Evolutionary conservation across 1,140 invertebrate species (phyloP), one percentile per base, ranked within the genome.

Genomic region (Hycleus cichorii): DNA sequence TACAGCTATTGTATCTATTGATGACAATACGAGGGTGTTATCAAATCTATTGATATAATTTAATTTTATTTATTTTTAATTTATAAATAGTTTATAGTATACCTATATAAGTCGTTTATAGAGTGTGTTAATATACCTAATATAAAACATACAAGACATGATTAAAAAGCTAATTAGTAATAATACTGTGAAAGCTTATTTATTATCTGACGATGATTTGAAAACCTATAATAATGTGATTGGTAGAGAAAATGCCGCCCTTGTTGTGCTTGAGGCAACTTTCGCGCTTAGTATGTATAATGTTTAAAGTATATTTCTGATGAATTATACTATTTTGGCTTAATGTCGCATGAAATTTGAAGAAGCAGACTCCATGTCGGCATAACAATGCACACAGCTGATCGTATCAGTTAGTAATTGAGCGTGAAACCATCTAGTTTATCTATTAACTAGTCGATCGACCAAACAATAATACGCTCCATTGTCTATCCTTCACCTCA

Each of bases 301-400:
- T 32, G 32, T 64, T 55, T 48, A 60, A 42, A 55, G 52, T 18
- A 55, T 55, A 49, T 61, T 63, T 58, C 56, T 67, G 62, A 67
- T 68, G 62, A 64, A 69, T 68, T 66, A 67, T 59, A 66, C 64
- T 67, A 69, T 71, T 71, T 66, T 66, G 69, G 66, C 60, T 69
- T 71, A 71, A 71, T 69, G 67, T 69, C 69, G 69, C 69, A 71
- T 71, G 69, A 71, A 71, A 71, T 71, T 71, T 67, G 64, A 69
- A 66, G 66, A 70, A 64, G 65, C 67, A 65, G 51, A 63, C 52
- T 63, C 62, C 60, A 67, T 63, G 64, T 67, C 66, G 68, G 65
- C 60, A 61, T 59, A 64, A 64, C 64, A 66, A 66, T 64, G 61
- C 57, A 64, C 57, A 64, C 65, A 58, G 63, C 59, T 64, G 68